phyloP scores from a whole-genome alignment of 2,113 vertebrate genomes.

The Crotalus tigris region DNA sequence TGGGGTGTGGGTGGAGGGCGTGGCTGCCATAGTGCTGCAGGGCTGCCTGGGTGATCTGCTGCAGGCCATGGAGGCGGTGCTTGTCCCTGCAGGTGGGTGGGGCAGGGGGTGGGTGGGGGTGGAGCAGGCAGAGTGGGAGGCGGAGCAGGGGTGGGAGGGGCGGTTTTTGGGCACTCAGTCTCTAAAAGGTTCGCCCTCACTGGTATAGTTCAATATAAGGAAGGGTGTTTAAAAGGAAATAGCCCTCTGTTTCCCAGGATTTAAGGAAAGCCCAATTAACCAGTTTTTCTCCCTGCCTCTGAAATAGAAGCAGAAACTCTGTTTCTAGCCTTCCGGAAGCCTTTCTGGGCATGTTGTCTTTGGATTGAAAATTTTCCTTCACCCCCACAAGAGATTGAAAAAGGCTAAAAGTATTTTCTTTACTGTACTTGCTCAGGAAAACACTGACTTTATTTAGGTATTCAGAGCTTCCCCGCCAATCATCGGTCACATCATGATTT shows the following conservation, averaged over 20 bases:
- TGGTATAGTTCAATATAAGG: neutral
- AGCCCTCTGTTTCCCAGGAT: constrained; percentile 31
- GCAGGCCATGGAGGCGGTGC: too few species aligned
- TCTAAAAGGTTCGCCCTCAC: too few species aligned
- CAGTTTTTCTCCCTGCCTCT: constrained; percentile 32
- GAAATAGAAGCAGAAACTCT: constrained; percentile 53
- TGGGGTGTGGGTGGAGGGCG: too few species aligned
- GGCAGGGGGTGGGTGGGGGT: too few species aligned
- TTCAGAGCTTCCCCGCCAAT: constrained; percentile 60
- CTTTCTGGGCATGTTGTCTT: constrained; percentile 65
- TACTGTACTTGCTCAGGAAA: constrained; percentile 67
- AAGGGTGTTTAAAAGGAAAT: neutral
- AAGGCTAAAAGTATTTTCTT: constrained; percentile 75
- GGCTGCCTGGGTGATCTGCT: too few species aligned
- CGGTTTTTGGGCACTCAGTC: too few species aligned
- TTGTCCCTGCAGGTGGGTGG: too few species aligned
- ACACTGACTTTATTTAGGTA: constrained; percentile 66
- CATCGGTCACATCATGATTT: constrained; percentile 62
- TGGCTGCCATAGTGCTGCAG: too few species aligned
- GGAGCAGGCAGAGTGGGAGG: too few species aligned
- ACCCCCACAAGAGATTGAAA: constrained; percentile 70
- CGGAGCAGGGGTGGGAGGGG: too few species aligned
- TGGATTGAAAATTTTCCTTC: constrained; percentile 66
- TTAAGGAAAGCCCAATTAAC: constrained; percentile 31
- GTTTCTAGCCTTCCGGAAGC: constrained; percentile 47